phyloP scores from a whole-genome alignment of 2,888 invertebrate genomes.

The Idaea aversata region DNA sequence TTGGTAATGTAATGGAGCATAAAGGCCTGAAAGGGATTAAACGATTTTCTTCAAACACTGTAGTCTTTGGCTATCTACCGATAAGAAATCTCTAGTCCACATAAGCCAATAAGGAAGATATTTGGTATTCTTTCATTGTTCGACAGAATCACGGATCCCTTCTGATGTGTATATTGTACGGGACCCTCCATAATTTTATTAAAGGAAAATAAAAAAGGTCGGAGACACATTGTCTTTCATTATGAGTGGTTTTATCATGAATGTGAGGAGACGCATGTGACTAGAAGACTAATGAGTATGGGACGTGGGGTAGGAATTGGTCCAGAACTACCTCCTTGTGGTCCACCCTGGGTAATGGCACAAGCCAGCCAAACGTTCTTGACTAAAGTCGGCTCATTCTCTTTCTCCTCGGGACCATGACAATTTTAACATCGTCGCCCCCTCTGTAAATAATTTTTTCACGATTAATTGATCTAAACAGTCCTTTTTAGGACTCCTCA shows the following conservation, averaged over 20 bases:
- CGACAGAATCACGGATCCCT: neutral
- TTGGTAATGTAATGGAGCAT: neutral
- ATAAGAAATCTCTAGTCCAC: neutral
- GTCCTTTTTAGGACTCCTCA: no score
- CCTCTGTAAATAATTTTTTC: no score
- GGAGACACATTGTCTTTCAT: neutral
- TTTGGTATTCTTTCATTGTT: neutral
- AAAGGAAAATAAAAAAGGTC: neutral
- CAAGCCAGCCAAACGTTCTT: no score
- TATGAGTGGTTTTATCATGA: neutral
- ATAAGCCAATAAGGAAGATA: neutral
- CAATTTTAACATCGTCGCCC: no score
- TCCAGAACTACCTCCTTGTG: no score
- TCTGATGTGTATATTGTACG: neutral
- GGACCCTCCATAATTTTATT: neutral
- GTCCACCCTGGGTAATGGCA: no score
- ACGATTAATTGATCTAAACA: no score
- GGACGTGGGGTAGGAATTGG: no score
- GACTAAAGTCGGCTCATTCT: no score
- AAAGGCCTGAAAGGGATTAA: neutral
- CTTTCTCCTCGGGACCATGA: no score
- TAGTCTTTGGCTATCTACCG: neutral
- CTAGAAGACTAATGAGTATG: neutral
- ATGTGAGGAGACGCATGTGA: neutral
- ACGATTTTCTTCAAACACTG: neutral